Percentiles rank a stretch among this genome's conserved stretches.
Evolutionary conservation across 2,113 vertebrate species (phyloP).

Genomic region (Melanerpes formicivorus): DNA sequence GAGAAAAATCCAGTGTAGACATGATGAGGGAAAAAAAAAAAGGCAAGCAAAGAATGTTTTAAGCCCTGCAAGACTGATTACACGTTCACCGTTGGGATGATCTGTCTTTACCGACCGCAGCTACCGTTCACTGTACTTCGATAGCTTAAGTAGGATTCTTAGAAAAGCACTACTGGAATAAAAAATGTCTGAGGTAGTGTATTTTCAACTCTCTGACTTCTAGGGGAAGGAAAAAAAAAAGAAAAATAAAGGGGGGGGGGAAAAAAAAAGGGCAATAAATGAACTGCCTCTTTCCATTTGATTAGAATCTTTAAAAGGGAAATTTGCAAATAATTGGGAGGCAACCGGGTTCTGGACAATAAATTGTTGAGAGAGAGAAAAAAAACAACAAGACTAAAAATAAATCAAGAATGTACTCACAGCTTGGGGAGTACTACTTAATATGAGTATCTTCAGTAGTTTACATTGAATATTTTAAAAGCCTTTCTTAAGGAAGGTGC

Average conservation of each 20-base stretch:
- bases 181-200: not conserved
- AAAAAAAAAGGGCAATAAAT: not conserved
- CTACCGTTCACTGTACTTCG: not conserved
- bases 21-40: not conserved
- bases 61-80: conserved; percentile 19
- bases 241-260: not conserved
- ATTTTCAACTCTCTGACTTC: not conserved
- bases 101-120: not conserved
- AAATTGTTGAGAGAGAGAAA: not conserved
- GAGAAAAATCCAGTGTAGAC: conserved; percentile 12
- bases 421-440: conserved; percentile 51
- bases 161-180: not conserved
- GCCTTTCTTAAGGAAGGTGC: conserved; percentile 64
- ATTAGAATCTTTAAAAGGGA: not conserved
- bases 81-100: not conserved
- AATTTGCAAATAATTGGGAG: conserved; percentile 5
- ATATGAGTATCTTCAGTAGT: conserved; percentile 51
- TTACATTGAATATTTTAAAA: conserved; percentile 61
- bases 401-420: conserved; percentile 37
- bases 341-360: not conserved
- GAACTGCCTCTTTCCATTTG: not conserved
- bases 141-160: not conserved
- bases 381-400: conserved; percentile 4
- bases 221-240: not conserved
- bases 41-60: not conserved